phyloP scores from a whole-genome alignment of 2,888 invertebrate genomes.

The Graphium colonna region DNA sequence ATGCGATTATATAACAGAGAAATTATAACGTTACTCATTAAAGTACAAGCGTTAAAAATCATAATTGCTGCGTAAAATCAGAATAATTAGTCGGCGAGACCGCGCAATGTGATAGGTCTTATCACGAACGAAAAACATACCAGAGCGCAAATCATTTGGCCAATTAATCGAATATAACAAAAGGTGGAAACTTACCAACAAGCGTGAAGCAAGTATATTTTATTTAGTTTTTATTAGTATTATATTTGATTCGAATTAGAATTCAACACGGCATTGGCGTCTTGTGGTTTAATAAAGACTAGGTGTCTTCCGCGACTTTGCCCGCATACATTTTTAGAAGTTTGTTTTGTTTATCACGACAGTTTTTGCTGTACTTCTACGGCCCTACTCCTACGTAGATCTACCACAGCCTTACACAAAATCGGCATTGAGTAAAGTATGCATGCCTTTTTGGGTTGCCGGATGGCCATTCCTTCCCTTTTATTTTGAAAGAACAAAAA shows the following conservation, averaged over 20 bases:
- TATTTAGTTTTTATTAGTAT: background rate
- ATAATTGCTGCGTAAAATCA: background rate
- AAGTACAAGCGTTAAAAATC: background rate
- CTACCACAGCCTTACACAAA: too few relatives aligned
- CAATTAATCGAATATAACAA: conserved; percentile 1
- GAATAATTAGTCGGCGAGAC: background rate
- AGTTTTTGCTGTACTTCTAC: too few relatives aligned
- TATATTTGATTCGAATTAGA: background rate
- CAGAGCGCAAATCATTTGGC: conserved; percentile 5
- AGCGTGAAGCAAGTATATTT: conserved; percentile 8
- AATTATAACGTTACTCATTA: background rate
- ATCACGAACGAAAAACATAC: background rate
- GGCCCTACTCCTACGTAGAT: too few relatives aligned
- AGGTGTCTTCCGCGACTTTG: too few relatives aligned
- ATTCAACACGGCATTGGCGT: background rate
- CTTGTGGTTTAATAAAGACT: background rate
- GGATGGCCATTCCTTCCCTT: too few relatives aligned
- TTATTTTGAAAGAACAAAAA: too few relatives aligned
- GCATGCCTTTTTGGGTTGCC: too few relatives aligned
- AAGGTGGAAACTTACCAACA: conserved; percentile 11
- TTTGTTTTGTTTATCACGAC: too few relatives aligned
- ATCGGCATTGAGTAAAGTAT: too few relatives aligned
- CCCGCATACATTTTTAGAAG: too few relatives aligned
- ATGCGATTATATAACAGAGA: too few relatives aligned
- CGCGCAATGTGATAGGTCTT: background rate